Evolutionary conservation across 1,140 invertebrate species (phyloP).

Genomic region (Psix sp.): DNA sequence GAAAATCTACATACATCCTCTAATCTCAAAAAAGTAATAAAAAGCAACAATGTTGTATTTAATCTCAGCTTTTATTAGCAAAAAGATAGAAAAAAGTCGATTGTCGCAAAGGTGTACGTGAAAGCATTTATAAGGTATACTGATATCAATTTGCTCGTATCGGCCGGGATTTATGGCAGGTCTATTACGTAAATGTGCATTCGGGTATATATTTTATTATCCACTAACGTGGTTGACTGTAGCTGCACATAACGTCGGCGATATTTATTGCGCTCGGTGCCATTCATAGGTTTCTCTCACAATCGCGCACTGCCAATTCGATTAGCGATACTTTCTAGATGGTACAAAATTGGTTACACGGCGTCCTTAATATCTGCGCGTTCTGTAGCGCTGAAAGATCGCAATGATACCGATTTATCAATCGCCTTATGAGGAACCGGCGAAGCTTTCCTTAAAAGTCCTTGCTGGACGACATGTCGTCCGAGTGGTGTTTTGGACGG

Average conservation of each 20-base stretch:
- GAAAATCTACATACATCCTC: no score
- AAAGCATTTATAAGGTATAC: constrained; percentile 5
- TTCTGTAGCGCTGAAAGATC: constrained; percentile 32
- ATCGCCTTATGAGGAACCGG: constrained; percentile 37
- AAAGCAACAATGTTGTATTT: background rate
- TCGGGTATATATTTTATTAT: constrained; percentile 42
- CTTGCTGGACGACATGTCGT: constrained; percentile 36
- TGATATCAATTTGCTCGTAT: constrained; percentile 28
- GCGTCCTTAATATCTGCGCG: constrained; percentile 21
- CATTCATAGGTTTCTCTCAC: constrained; percentile 48
- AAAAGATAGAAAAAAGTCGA: background rate
- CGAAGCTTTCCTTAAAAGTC: constrained; percentile 47
- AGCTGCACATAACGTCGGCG: constrained; percentile 28
- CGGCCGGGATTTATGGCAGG: constrained; percentile 33
- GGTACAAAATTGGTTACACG: constrained; percentile 41
- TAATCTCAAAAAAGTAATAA: no score
- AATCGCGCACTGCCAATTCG: constrained; percentile 30
- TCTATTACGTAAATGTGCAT: constrained; percentile 35
- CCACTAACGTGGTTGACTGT: constrained; percentile 8
- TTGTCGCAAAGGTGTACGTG: background rate
- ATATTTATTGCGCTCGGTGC: constrained; percentile 41
- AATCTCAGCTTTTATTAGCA: background rate
- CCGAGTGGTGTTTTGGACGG: constrained; percentile 60
- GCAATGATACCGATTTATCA: constrained; percentile 51
- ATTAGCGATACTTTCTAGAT: constrained; percentile 51